Evolutionary conservation across 2,888 invertebrate genomes (phyloP).

Genomic region (Zhuqinia jingwanae): DNA sequence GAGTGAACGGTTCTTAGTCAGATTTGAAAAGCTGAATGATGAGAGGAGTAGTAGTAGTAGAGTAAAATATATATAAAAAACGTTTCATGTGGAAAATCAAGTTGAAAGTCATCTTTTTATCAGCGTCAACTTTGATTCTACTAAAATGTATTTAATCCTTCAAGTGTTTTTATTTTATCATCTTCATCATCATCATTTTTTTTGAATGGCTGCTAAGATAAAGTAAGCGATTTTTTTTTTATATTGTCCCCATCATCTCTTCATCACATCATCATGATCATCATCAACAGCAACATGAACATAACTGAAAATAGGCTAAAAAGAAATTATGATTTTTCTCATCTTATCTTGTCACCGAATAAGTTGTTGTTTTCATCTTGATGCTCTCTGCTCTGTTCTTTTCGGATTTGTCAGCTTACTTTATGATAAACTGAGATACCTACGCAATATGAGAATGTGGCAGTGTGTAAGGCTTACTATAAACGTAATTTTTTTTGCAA

Average conservation of each 20-base stretch:
- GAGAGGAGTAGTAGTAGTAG: too few relatives aligned
- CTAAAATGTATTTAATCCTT: slow-evolving; percentile 43
- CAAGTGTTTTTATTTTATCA: slow-evolving; percentile 43
- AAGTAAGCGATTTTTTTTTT: too few relatives aligned
- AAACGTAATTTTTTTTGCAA: slow-evolving; percentile 8
- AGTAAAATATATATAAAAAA: too few relatives aligned
- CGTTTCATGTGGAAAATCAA: background rate
- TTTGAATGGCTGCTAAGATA: background rate
- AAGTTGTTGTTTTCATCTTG: too few relatives aligned
- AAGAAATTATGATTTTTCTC: background rate
- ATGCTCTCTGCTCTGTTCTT: background rate
- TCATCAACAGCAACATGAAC: too few relatives aligned
- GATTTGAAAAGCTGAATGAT: too few relatives aligned
- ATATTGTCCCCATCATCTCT: background rate
- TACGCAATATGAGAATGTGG: background rate
- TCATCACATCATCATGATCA: background rate
- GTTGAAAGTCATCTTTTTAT: slow-evolving; percentile 35
- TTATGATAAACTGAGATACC: background rate
- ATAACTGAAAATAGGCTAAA: background rate
- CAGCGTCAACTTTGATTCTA: slow-evolving; percentile 19
- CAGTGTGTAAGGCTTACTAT: background rate
- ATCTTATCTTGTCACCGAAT: slow-evolving; percentile 27
- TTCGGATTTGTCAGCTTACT: slow-evolving; percentile 33
- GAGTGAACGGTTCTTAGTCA: too few relatives aligned
- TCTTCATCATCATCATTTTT: background rate